phyloP scores from a whole-genome alignment of 2,113 vertebrate genomes.

The Python bivittatus region DNA sequence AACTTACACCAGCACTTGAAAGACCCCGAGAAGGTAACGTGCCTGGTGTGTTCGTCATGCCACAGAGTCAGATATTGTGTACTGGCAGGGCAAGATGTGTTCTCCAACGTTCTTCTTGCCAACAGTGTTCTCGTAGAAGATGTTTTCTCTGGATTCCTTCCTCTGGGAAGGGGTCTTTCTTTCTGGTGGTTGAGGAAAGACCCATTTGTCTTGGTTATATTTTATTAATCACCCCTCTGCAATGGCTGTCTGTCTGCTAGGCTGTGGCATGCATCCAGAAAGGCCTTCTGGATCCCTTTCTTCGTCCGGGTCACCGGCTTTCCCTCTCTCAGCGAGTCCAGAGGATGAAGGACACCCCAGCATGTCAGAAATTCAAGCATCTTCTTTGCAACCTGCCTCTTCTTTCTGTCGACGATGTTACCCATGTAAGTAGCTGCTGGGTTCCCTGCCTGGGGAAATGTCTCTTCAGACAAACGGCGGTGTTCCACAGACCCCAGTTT shows the following conservation, averaged over 20 bases:
- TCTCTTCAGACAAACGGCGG: too few species aligned
- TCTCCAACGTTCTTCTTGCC: not conserved
- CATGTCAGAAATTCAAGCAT: slow-evolving; percentile 73
- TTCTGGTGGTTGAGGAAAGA: not conserved
- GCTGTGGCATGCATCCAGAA: slow-evolving; percentile 79
- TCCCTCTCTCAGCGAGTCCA: slow-evolving; percentile 86
- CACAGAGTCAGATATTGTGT: not conserved
- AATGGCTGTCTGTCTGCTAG: slow-evolving; percentile 61
- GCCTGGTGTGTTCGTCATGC: rapidly evolving
- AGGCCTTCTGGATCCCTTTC: slow-evolving; percentile 83
- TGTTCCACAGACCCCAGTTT: too few species aligned
- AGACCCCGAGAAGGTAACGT: slow-evolving; percentile 76
- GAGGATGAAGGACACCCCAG: slow-evolving; percentile 83
- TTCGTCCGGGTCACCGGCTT: slow-evolving; percentile 88
- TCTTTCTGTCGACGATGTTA: slow-evolving; percentile 79
- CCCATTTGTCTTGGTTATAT: not conserved
- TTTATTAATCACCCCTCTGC: not conserved
- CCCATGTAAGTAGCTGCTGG: slow-evolving; percentile 78
- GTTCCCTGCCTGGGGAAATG: too few species aligned
- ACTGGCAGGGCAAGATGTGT: not conserved
- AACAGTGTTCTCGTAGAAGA: not conserved
- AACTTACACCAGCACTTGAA: slow-evolving; percentile 95
- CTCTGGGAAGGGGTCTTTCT: not conserved
- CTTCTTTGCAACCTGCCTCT: slow-evolving; percentile 79
- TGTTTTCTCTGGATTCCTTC: not conserved